These are phyloP conservation scores for Oryzias dopingdopingensis DNA, from an alignment of 2,797 vertebrate species.

Conservation along the genomic window DNA sequence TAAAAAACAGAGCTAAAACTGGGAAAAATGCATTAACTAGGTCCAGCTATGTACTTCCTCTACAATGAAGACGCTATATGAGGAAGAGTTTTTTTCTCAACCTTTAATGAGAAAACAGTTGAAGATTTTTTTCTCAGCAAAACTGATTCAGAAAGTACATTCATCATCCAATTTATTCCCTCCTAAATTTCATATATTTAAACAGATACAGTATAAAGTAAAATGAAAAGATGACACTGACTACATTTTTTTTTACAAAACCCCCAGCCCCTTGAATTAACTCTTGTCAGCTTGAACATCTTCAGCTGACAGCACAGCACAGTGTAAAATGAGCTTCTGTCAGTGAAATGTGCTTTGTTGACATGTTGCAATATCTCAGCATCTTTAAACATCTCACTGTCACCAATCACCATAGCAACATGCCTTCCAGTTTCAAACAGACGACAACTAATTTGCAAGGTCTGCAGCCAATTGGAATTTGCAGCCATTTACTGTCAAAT, in stretches of 20 bases:
- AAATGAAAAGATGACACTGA: constrained; percentile 10
- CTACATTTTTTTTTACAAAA: constrained; percentile 17
- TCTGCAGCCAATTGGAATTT: not conserved
- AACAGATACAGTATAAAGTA: constrained; percentile 2
- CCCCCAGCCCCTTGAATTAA: constrained; percentile 19
- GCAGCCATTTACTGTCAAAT: too few relatives aligned
- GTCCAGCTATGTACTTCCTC: too few relatives aligned
- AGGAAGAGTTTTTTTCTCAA: too few relatives aligned
- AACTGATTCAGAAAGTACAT: too few relatives aligned
- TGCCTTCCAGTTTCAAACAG: constrained; percentile 24
- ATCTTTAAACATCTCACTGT: constrained; percentile 12
- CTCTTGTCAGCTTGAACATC: constrained; percentile 12
- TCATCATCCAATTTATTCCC: too few relatives aligned
- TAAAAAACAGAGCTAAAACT: too few relatives aligned
- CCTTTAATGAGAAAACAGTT: too few relatives aligned
- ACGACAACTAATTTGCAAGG: constrained; percentile 15
- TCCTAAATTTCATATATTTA: too few relatives aligned
- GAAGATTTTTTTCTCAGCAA: too few relatives aligned
- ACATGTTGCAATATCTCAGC: constrained; percentile 41
- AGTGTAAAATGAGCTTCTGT: constrained; percentile 37
- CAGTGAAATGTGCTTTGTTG: constrained; percentile 27
- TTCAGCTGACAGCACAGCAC: constrained; percentile 2
- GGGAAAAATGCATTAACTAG: too few relatives aligned
- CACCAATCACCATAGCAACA: constrained; percentile 47
- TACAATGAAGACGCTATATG: too few relatives aligned